Evolutionary conservation across 2,888 invertebrate species (phyloP).

Genomic region (Cantharis rufa): DNA sequence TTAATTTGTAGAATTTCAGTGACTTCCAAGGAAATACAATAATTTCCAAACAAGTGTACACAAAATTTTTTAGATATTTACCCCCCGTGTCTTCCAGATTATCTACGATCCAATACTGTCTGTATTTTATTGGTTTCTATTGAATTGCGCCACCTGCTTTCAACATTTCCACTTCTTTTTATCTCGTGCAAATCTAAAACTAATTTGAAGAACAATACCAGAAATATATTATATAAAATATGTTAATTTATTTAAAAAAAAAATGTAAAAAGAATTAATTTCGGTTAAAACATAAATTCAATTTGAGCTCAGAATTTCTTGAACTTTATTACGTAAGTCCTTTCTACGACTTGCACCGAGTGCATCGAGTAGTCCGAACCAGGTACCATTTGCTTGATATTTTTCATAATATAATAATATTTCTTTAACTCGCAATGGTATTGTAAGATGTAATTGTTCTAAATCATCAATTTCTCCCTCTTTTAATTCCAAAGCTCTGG

Average conservation of each 20-base stretch:
- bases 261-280: neutral
- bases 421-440: slow-evolving; percentile 35
- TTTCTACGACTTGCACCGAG: slow-evolving; percentile 41
- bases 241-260: neutral
- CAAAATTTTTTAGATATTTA: too few species aligned
- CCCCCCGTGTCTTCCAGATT: too few species aligned
- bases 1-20: too few species aligned
- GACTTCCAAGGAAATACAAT: too few species aligned
- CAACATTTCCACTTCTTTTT: too few species aligned
- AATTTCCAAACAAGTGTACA: too few species aligned
- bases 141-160: too few species aligned
- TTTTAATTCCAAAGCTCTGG: slow-evolving; percentile 39
- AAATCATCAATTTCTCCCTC: slow-evolving; percentile 47
- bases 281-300: neutral
- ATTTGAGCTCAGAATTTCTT: neutral
- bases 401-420: slow-evolving; percentile 38
- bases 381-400: slow-evolving; percentile 35
- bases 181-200: too few species aligned
- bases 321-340: slow-evolving; percentile 39
- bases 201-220: too few species aligned
- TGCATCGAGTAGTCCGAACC: slow-evolving; percentile 38
- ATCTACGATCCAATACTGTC: too few species aligned
- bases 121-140: too few species aligned
- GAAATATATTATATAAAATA: too few species aligned
- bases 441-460: slow-evolving; percentile 28